Base-by-base conservation (phyloP, 2,888 invertebrate species). In the Perithous albicinctus region DNA sequence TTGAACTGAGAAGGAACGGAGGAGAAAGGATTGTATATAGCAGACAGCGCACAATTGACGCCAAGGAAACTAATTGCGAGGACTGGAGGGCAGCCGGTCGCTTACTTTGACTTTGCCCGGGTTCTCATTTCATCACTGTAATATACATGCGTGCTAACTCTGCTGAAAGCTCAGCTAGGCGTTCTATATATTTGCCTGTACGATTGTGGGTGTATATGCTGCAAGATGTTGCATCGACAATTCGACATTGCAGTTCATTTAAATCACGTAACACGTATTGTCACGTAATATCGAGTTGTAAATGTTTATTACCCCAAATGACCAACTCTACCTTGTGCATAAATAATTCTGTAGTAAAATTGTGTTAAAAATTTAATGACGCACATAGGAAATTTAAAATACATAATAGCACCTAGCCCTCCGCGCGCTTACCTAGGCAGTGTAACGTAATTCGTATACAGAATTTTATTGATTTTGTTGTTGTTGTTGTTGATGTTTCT, bases 11-110 rank as follows among this genome's bases (percentile, higher is more conserved):
- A 61, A 63, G 67, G 63, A 69, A 79, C 79, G 35, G 32, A 48
- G 43, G 48, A 48, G 46, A 61, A 73, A 73, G 74, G 69, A 63
- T 54, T 63, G 51, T 46, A 63, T 54, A 69, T n/a, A n/a, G 35
- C 79, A 75, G 67, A 63, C 69, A 74, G 61, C 74, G 67, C 54
- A 41, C 69, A 79, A 74, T 79, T 74, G 69, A 74, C 79, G 63
- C 43, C 69, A 54, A 79, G 79, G 67, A 74, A 79, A 75, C 74
- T 79, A 79, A 79, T 79, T 79, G 79, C 74, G 79, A 74, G 79
- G 63, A 69, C 69, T 74, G 74, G 63, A 79, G 79, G 74, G 74
- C 69, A 79, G 51, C 26, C 54, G 54, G 43, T 43, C 46, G 54
- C 74, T 63, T 70, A 78, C 43, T 79, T 69, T 63, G 69, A 74